Evolutionary conservation across 2,113 vertebrate species (phyloP), one percentile per base, ranked within the genome.

Genomic region (Daboia siamensis): DNA sequence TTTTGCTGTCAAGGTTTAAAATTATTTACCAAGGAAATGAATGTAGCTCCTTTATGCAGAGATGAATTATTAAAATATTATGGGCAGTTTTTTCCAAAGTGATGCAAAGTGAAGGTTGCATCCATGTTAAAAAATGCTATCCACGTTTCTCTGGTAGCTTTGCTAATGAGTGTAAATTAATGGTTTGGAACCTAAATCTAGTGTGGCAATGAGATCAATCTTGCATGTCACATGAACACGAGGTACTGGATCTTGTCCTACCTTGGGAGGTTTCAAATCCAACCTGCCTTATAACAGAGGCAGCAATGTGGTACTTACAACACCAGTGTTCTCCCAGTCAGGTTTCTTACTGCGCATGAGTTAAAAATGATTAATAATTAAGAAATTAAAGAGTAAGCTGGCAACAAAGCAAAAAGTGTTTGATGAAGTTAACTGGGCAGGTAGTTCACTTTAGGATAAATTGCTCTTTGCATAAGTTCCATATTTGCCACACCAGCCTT

Each of bases 1-100:
- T 84, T 95, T 59, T 94, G 86, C 93, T 92, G 92, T 95, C 86
- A 94, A 94, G 94, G 92, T 85, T 85, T 90, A 93, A 95, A 96
- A 94, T 90, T 46, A 94, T 55, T 94, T 95, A 84, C 85, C 89
- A 54, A 61, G 90, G 56, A 57, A 69, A 56, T 64, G 90, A 84
- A 94, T 94, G 89, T 59, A 90, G 69, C 46, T 96, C 93, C 88
- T 93, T 94, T 92, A 64, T 91, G 90, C 87, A 59, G 69, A 90
- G 17, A 33, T 20, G 56, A 92, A 39, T 87, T 61, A 90, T 48
- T 59, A 29, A 86, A 90, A 74, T 21, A 57, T 91, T 93, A 54
- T 29, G 54, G 91, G 52, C 61, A 87, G 55, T 6, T 94, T 95
- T 95, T 92, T 54, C 55, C 64, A 91, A 17, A 46, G 4, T 91